These are phyloP conservation scores for Automeris io DNA, from an alignment of 2,888 invertebrate genomes.

Conservation along the genomic window DNA sequence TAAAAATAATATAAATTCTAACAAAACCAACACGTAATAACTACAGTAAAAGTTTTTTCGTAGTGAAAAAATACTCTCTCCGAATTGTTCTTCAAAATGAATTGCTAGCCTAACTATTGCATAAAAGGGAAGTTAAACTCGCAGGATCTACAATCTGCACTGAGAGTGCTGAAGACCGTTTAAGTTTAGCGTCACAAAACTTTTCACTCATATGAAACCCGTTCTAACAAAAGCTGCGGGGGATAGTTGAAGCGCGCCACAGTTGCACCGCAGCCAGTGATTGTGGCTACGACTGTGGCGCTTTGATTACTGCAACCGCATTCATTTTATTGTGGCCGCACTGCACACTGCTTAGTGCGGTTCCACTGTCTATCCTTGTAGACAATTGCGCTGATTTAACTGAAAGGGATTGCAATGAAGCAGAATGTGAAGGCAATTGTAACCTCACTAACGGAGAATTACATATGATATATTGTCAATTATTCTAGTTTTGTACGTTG, in stretches of 20 bases:
- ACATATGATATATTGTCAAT: too few relatives aligned
- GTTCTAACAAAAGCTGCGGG: neutral
- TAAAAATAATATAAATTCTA: too few relatives aligned
- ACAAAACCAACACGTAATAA: too few relatives aligned
- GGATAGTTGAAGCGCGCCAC: conserved; percentile 1
- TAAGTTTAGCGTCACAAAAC: neutral
- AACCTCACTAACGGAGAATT: neutral
- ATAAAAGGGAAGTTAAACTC: neutral
- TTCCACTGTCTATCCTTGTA: conserved; percentile 12
- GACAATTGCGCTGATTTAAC: conserved; percentile 17
- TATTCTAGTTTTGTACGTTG: too few relatives aligned
- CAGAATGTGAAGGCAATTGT: neutral
- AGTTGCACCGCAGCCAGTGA: neutral
- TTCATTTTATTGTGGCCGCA: conserved; percentile 8
- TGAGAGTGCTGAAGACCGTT: neutral
- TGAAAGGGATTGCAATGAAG: conserved; percentile 7
- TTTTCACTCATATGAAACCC: neutral
- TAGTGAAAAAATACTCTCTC: too few relatives aligned
- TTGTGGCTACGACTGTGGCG: conserved; percentile 17
- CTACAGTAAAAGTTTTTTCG: too few relatives aligned
- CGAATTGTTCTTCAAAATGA: too few relatives aligned
- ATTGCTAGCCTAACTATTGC: too few relatives aligned
- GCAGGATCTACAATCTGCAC: neutral
- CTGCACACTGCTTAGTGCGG: conserved; percentile 17
- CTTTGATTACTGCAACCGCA: conserved; percentile 17